These are phyloP conservation scores for Cyprinodon brontotheroides DNA, from an alignment of 2,113 vertebrate genomes.

Conservation along the genomic window DNA sequence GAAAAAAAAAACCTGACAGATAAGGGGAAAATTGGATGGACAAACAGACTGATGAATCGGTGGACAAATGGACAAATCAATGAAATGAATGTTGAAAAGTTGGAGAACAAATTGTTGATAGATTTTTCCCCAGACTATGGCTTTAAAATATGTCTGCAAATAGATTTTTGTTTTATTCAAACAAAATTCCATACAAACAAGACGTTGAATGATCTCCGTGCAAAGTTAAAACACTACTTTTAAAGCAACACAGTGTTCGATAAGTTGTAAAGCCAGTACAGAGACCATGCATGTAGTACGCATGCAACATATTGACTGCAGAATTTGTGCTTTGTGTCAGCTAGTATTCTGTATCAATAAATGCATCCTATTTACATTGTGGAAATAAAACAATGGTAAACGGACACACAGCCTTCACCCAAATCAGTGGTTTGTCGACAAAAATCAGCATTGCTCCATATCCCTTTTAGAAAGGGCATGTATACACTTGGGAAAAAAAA, in stretches of 20 bases:
- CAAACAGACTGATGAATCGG: too few relatives aligned
- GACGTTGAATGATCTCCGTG: not conserved
- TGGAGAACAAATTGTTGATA: not conserved
- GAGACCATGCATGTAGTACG: conserved; percentile 5
- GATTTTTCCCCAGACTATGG: not conserved
- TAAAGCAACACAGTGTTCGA: not conserved
- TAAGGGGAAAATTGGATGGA: too few relatives aligned
- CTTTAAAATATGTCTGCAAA: too few relatives aligned
- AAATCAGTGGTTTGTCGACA: not conserved
- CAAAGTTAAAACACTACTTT: not conserved
- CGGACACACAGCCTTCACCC: not conserved
- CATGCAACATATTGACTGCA: not conserved
- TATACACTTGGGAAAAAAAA: not conserved
- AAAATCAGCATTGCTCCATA: not conserved
- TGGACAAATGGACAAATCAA: not conserved
- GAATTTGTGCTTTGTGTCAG: not conserved
- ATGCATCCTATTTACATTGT: not conserved
- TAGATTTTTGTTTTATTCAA: not conserved
- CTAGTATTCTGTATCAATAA: not conserved
- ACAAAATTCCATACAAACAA: not conserved
- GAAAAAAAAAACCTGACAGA: too few relatives aligned
- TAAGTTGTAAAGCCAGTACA: conserved; percentile 14
- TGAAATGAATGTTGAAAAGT: not conserved
- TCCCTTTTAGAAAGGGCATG: not conserved
- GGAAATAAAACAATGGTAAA: not conserved